Base-by-base conservation (phyloP, 2,113 vertebrate species). In the Platichthys flesus region DNA sequence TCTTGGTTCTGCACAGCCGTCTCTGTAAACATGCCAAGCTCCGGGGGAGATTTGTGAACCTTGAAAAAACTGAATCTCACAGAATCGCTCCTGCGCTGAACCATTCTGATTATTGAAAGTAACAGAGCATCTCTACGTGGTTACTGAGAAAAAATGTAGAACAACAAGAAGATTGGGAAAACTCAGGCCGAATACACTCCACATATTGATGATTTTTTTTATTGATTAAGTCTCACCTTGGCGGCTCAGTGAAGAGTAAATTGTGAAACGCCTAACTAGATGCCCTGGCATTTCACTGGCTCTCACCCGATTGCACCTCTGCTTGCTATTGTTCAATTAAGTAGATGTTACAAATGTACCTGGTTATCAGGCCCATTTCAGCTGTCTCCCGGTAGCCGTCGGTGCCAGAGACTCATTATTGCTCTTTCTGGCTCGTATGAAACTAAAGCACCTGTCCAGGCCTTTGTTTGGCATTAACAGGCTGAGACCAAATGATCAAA, bases 381-480 rank as follows among this genome's bases (percentile, higher is more conserved):
- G 56, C 60, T 52, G 79, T 68, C 68, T 70, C 51, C 3, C 56
- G 69, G 78, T 63, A 61, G 60, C 54, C 56, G 16, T 69, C 71
- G 4, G 51, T 2, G 67, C 82, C 47, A 18, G 40, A 13, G 9
- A 0, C 40, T 42, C 71, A 42, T 77, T 64, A 67, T 76, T 66
- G 67, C 72, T 77, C 51, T 52, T 61, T 60, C 55, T 72, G 77
- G 60, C 73, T 66, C 65, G 0, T 63, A 63, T 76, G 74, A 79
- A 84, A 79, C 51, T 10, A 28, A 76, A 82, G 87, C 83, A 84
- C 74, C 87, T 84, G 77, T 59, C 60, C 49, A 1, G 66, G 72
- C 74, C 72, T 82, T 87, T 89, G 86, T 85, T 76, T 52, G 65
- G 68, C 66, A 66, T 74, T 85, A 83, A 86, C 78, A 77, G 80